Conservation (phyloP, 2,888 invertebrate genomes). For the Sarcophaga carnaria region DNA sequence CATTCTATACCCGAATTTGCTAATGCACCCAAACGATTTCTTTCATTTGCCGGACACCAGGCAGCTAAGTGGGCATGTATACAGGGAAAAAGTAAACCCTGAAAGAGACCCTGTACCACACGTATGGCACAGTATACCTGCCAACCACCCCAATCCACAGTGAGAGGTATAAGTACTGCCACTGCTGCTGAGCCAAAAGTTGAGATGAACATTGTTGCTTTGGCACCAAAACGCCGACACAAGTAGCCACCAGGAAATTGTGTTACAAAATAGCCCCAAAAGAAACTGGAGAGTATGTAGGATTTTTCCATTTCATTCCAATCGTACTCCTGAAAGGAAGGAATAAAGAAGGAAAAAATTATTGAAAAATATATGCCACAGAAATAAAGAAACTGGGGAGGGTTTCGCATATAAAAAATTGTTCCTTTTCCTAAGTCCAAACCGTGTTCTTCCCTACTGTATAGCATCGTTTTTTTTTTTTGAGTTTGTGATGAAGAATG, state of each 20-base stretch:
- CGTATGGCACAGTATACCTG: constrained; percentile 84
- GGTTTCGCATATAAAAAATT: too few species aligned
- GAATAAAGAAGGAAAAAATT: constrained; percentile 6
- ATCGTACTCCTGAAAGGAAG: constrained; percentile 76
- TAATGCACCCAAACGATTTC: constrained; percentile 84
- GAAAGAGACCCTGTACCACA: constrained; percentile 86
- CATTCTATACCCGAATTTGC: constrained; percentile 85
- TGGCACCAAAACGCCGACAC: constrained; percentile 87
- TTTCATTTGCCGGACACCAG: constrained; percentile 86
- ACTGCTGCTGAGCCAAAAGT: constrained; percentile 86
- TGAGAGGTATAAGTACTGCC: constrained; percentile 86
- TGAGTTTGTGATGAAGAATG: too few species aligned
- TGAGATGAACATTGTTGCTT: constrained; percentile 84
- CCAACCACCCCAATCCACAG: constrained; percentile 86
- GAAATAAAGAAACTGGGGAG: too few species aligned
- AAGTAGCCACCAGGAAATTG: constrained; percentile 87
- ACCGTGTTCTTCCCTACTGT: too few species aligned
- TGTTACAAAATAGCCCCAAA: constrained; percentile 89
- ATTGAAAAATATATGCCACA: neutral
- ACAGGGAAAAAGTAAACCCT: constrained; percentile 86
- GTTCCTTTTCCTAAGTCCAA: too few species aligned
- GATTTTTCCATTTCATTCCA: constrained; percentile 83
- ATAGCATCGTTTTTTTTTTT: too few species aligned
- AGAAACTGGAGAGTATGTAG: constrained; percentile 88
- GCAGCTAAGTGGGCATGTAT: constrained; percentile 86